phyloP scores from a whole-genome alignment of 2,888 invertebrate genomes.

The Megalurothrips usitatus region DNA sequence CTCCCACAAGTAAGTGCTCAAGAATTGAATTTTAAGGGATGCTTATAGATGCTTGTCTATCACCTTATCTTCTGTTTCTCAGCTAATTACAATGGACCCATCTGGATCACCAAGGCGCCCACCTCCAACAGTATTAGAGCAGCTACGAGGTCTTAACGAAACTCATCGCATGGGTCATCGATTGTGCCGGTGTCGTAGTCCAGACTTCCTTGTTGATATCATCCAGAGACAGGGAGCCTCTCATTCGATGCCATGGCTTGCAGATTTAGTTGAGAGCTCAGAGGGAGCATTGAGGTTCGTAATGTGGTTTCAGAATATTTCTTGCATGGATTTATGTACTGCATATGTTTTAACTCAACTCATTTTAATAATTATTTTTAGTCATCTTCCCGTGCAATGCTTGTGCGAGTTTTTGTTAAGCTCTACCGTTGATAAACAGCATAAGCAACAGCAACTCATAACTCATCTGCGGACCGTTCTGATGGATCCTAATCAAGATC shows the following conservation, averaged over 20 bases:
- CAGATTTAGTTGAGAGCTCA: conserved; percentile 86
- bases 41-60: background rate
- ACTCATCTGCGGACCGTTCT: conserved; percentile 58
- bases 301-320: conserved; percentile 30
- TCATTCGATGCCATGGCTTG: conserved; percentile 95
- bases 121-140: conserved; percentile 70
- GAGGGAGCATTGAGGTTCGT: conserved; percentile 68
- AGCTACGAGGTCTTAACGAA: conserved; percentile 70
- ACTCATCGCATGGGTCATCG: conserved; percentile 80
- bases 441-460: conserved; percentile 72
- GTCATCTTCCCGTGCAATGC: conserved; percentile 93
- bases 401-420: conserved; percentile 90
- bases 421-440: conserved; percentile 58
- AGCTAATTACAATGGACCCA: conserved; percentile 81
- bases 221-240: conserved; percentile 83
- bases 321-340: conserved; percentile 14
- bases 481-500: conserved; percentile 53
- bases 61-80: conserved; percentile 35
- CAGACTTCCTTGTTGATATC: conserved; percentile 87
- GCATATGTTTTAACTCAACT: background rate
- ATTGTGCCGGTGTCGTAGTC: conserved; percentile 80
- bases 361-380: conserved; percentile 44
- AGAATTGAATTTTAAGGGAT: conserved; percentile 42
- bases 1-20: conserved; percentile 50
- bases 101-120: conserved; percentile 77